These are phyloP conservation scores for Coregonus sp. DNA, from an alignment of 2,797 vertebrate genomes.

Conservation along the genomic window DNA sequence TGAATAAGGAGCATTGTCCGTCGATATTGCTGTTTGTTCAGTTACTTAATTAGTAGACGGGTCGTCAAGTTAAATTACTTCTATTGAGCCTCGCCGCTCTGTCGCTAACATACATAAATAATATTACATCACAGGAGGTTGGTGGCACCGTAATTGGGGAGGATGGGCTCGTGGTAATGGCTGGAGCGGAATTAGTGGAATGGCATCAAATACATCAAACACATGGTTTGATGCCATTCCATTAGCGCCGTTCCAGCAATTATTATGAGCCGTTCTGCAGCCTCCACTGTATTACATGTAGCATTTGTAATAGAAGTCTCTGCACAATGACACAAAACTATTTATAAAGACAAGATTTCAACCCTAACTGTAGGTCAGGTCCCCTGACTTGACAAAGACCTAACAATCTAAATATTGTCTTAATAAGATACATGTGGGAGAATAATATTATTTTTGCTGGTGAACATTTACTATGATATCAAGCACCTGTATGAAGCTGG, in stretches of 20 bases:
- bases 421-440: background rate
- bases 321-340: background rate
- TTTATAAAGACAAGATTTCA: background rate
- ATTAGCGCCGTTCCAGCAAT: too few species aligned
- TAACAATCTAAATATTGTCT: background rate
- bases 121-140: background rate
- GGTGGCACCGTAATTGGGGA: too few species aligned
- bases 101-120: background rate
- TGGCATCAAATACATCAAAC: too few species aligned
- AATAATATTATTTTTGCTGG: background rate
- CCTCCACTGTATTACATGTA: background rate
- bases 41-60: constrained; percentile 44
- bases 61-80: constrained; percentile 43
- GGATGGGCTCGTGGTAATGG: too few species aligned
- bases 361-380: background rate
- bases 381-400: background rate
- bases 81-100: constrained; percentile 26
- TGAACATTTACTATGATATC: background rate
- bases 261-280: too few species aligned
- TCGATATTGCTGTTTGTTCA: constrained; percentile 12
- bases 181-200: too few species aligned
- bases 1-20: background rate
- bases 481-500: background rate
- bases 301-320: background rate
- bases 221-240: too few species aligned